Base-by-base conservation (phyloP, 2,888 invertebrate species). In the Cerastoderma edule region DNA sequence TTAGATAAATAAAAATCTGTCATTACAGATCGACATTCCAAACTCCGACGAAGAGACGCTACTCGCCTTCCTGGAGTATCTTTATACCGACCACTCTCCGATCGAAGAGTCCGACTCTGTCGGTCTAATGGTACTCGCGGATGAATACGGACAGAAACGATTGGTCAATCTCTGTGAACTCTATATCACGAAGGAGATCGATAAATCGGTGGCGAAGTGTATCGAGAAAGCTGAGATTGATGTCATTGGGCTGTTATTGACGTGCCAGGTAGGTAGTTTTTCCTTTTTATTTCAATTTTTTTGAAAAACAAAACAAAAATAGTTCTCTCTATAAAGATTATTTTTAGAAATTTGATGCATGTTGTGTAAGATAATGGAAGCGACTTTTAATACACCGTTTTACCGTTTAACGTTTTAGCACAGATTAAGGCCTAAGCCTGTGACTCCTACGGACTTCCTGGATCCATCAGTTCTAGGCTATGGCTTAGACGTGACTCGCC, bases 11-110 rank as follows among this genome's bases (percentile, higher is more conserved):
- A n/a, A n/a, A n/a, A n/a, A 16, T 8, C 53, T 22, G 16, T 8
- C 16, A 28, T 56, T 30, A 6, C 28, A 24, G 48, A 50, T 88
- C 0, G 67, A 70, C 19, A 72, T 89, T 39, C 78, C 70, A 1
- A 83, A 84, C 44, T 76, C 82, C 16, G 63, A 71, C 6, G 50
- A 68, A 35, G 86, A 87, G 48, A 72, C 70, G 19, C 88, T 90
- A 77, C 76, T 87, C 44, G 87, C 89, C 4, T 67, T 90, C 19
- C 68, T 90, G 60, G 90, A 89, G 70, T 90, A 89, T 73, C 72
- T 90, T 28, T 90, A 90, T 78, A 88, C 90, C 0, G 90, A 89
- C 77, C 90, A 90, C 64, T 82, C 89, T 5, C 89, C 89, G 8
- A 86, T 89, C 1, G 87, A 90, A 53, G 87, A 87, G 8, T 76